Percentiles rank a stretch among this genome's conserved stretches.
Evolutionary conservation across 2,113 vertebrate species (phyloP).

Genomic region (Alligator sinensis): DNA sequence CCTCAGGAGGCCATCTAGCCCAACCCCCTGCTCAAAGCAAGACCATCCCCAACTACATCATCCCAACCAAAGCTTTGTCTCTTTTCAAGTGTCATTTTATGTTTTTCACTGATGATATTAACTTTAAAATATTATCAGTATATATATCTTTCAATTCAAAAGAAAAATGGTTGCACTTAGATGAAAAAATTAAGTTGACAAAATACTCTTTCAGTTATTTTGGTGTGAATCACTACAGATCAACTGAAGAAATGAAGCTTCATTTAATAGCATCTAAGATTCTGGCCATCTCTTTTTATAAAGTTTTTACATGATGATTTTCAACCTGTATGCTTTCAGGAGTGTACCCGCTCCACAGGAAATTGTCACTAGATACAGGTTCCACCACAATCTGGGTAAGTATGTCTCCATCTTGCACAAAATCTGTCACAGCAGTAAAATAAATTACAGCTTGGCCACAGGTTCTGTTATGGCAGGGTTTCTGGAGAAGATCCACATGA

Average conservation of each 20-base stretch:
- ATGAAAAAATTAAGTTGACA: neutral
- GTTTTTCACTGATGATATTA: neutral
- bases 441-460: constrained; percentile 80
- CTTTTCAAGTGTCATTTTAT: neutral
- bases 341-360: constrained; percentile 88
- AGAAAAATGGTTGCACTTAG: neutral
- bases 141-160: neutral
- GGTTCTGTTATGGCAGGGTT: constrained; percentile 77
- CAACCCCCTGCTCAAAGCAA: no score
- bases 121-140: neutral
- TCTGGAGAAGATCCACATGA: constrained; percentile 79
- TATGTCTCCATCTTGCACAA: constrained; percentile 84
- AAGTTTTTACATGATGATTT: constrained; percentile 21
- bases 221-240: neutral
- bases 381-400: constrained; percentile 78
- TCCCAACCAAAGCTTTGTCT: neutral
- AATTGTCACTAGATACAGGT: constrained; percentile 81
- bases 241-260: neutral
- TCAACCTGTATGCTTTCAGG: constrained; percentile 84
- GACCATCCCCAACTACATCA: no score
- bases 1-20: no score
- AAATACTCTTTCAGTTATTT: neutral
- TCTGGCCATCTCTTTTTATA: neutral
- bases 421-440: constrained; percentile 86
- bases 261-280: neutral